Conservation (phyloP, 1,140 invertebrate genomes). For the Yoshiicerus persimilis region DNA sequence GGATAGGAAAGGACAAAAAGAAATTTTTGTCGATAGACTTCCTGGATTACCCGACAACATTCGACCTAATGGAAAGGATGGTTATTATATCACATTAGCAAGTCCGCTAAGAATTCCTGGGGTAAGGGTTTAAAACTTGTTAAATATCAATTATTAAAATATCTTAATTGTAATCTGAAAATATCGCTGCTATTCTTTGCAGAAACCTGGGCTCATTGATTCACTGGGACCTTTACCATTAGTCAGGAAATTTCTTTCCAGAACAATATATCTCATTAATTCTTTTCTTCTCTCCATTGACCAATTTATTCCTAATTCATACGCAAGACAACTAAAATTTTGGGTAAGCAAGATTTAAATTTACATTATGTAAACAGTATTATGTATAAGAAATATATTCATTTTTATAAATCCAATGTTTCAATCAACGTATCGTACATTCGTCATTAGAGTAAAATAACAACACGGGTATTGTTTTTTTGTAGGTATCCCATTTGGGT, state of each 20-base stretch:
- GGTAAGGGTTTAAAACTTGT: neutral
- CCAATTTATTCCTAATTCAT: constrained; percentile 36
- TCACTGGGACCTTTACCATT: constrained; percentile 52
- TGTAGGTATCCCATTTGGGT: constrained; percentile 1
- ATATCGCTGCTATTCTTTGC: neutral
- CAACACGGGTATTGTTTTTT: neutral
- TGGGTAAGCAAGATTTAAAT: constrained; percentile 35
- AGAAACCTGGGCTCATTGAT: constrained; percentile 51
- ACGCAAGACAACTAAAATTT: constrained; percentile 30
- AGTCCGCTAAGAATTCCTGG: constrained; percentile 13
- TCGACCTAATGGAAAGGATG: constrained; percentile 53
- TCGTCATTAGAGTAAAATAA: no score
- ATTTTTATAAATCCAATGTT: no score
- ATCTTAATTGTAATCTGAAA: neutral
- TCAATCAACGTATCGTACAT: no score
- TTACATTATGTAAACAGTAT: neutral
- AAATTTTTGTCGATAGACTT: constrained; percentile 55
- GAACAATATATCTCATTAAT: constrained; percentile 47
- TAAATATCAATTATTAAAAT: neutral
- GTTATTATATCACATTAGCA: constrained; percentile 57
- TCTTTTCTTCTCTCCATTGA: constrained; percentile 39
- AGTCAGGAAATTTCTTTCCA: constrained; percentile 52
- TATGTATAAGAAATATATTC: no score
- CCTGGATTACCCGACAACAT: constrained; percentile 60
- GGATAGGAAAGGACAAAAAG: constrained; percentile 52